phyloP scores from a whole-genome alignment of 2,113 vertebrate species.

The Merops nubicus region DNA sequence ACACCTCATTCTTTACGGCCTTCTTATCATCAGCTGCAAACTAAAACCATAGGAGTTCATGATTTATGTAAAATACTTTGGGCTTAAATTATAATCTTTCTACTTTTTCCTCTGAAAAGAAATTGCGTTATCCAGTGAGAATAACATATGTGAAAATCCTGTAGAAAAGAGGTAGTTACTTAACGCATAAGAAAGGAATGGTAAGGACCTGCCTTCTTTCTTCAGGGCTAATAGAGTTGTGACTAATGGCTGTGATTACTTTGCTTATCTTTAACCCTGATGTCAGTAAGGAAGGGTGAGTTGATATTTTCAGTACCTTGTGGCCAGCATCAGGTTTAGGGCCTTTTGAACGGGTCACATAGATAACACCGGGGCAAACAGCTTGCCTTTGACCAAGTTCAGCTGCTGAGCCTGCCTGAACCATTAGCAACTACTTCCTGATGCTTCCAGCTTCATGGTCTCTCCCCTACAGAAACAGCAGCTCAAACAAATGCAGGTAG shows the following conservation, averaged over 20 bases:
- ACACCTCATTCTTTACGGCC: neutral
- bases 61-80: neutral
- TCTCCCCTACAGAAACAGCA: neutral
- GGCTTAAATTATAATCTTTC: neutral
- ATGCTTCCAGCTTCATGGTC: neutral
- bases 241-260: neutral
- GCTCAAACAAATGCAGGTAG: neutral
- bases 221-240: neutral
- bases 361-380: neutral
- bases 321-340: neutral
- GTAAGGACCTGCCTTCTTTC: neutral
- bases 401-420: neutral
- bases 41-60: neutral
- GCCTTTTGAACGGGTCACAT: neutral
- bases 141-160: neutral
- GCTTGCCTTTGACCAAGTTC: neutral
- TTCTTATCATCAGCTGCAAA: neutral
- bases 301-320: neutral
- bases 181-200: neutral
- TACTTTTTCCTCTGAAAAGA: neutral
- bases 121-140: neutral
- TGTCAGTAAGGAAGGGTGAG: neutral
- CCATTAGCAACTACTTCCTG: neutral
- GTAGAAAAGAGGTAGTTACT: neutral
- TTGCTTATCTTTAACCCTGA: neutral